Base-by-base conservation (phyloP, 2,113 vertebrate species). In the Lathamus discolor region DNA sequence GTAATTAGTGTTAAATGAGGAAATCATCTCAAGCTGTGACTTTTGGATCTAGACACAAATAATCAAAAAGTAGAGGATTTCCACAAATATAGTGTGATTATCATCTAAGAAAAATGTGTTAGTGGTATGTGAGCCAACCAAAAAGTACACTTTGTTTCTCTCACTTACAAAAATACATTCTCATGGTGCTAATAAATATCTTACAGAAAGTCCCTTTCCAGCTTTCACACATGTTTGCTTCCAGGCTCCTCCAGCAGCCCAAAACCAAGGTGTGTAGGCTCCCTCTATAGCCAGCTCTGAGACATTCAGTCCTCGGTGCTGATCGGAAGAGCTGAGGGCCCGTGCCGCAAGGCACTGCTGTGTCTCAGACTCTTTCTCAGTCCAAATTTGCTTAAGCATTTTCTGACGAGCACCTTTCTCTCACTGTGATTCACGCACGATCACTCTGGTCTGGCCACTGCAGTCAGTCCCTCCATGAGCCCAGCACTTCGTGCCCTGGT, bases 231-330 rank as follows among this genome's bases (percentile, higher is more conserved):
- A 7, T 28, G 70, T 64, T 61, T 87, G 62, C 69, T 75, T n/a
- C 54, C 57, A 61, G 33, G 57, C 57, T 35, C 24, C 24, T 78
- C 23, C 6, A 85, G 67, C 39, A 68, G 48, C 8, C 33, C 55
- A 6, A 87, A 81, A 57, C 2, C 52, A 57, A 87, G 39, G 77
- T 76, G 22, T 69, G 28, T 15, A 82, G 84, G 91, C 89, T 96
- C 96, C 95, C 93, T 76, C 95, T 96, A 20, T 52, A 76, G 95
- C 52, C 93, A 82, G 43, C 16, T 86, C 27, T 78, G 51, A 28
- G 66, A 35, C 28, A 35, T 18, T 14, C 6, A 39, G 35, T 23
- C 20, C 61, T 66, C 39, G 18, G 48, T 3, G 35, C 35, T 41
- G 57, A 57, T 22, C 12, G 19, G 41, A 52, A 68, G 43, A 72